These are phyloP conservation scores for Leucophora obtusa DNA, from an alignment of 2,888 invertebrate species.

Conservation along the genomic window DNA sequence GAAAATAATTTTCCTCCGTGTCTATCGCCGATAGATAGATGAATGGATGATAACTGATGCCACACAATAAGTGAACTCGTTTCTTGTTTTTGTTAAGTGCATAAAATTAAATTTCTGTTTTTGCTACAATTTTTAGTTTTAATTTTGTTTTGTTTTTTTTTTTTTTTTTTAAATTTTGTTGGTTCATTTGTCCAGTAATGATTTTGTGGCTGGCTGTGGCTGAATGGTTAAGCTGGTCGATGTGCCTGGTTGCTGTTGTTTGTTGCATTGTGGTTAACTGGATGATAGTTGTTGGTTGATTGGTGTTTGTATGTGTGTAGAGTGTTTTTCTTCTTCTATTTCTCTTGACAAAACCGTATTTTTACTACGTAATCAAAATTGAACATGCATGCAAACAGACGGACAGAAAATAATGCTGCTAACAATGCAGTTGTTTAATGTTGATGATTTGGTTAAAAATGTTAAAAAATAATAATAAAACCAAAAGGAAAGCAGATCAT, in stretches of 20 bases:
- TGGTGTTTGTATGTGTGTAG: slow-evolving; percentile 27
- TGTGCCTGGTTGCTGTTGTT: slow-evolving; percentile 26
- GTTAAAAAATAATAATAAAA: slow-evolving; percentile 22
- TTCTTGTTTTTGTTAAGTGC: slow-evolving; percentile 32
- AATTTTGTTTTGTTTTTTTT: neutral
- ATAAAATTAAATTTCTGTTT: slow-evolving; percentile 55
- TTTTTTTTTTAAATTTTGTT: slow-evolving; percentile 29
- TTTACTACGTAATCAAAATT: slow-evolving; percentile 59
- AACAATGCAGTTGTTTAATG: slow-evolving; percentile 58
- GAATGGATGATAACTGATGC: slow-evolving; percentile 67
- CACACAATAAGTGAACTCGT: slow-evolving; percentile 61
- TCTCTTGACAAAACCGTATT: slow-evolving; percentile 51
- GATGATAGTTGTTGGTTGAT: slow-evolving; percentile 50
- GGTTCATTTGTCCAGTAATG: slow-evolving; percentile 62
- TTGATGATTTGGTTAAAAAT: slow-evolving; percentile 43
- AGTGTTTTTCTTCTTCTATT: slow-evolving; percentile 23
- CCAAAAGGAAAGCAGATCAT: slow-evolving; percentile 63
- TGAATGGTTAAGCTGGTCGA: slow-evolving; percentile 38
- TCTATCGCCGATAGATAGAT: slow-evolving; percentile 34
- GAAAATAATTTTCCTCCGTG: slow-evolving; percentile 67
- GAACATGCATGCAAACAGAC: slow-evolving; percentile 31
- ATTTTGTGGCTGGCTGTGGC: slow-evolving; percentile 61
- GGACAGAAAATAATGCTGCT: slow-evolving; percentile 39
- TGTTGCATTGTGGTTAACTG: slow-evolving; percentile 52
- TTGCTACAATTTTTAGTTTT: slow-evolving; percentile 13